phyloP scores from a whole-genome alignment of 2,113 vertebrate genomes.

The Nibea albiflora region DNA sequence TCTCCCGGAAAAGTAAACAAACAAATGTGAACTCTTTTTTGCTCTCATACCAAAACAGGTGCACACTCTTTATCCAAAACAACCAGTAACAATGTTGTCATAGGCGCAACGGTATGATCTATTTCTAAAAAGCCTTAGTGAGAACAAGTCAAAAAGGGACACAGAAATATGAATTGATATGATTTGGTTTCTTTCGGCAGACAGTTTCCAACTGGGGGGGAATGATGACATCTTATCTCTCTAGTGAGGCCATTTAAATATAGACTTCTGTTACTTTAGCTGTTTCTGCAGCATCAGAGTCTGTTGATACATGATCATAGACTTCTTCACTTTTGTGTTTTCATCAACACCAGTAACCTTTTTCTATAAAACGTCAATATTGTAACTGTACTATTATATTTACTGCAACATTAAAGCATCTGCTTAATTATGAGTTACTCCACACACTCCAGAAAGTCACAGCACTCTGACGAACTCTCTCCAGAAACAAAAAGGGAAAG shows the following conservation, averaged over 20 bases:
- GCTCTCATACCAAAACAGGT: conserved; percentile 17
- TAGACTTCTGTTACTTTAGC: conserved; percentile 64
- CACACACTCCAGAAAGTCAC: conserved; percentile 27
- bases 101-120: conserved; percentile 25
- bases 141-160: conserved; percentile 25
- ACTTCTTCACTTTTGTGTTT: conserved; percentile 19
- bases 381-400: conserved; percentile 34
- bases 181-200: conserved; percentile 49
- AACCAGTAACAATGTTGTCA: conserved; percentile 22
- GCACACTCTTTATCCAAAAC: conserved; percentile 23
- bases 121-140: conserved; percentile 25
- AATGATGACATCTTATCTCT: conserved; percentile 63
- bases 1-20: conserved; percentile 50
- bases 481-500: conserved; percentile 26
- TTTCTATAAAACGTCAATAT: neutral
- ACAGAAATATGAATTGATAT: conserved; percentile 24
- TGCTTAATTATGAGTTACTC: conserved; percentile 23
- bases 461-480: neutral
- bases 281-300: conserved; percentile 36
- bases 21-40: neutral
- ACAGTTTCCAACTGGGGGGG: conserved; percentile 42
- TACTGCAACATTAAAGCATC: conserved; percentile 29
- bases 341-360: conserved; percentile 23
- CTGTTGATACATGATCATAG: conserved; percentile 38
- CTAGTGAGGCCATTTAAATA: conserved; percentile 71